Conservation (phyloP, 2,113 vertebrate genomes). For the Brachyhypopomus occidentalis region DNA sequence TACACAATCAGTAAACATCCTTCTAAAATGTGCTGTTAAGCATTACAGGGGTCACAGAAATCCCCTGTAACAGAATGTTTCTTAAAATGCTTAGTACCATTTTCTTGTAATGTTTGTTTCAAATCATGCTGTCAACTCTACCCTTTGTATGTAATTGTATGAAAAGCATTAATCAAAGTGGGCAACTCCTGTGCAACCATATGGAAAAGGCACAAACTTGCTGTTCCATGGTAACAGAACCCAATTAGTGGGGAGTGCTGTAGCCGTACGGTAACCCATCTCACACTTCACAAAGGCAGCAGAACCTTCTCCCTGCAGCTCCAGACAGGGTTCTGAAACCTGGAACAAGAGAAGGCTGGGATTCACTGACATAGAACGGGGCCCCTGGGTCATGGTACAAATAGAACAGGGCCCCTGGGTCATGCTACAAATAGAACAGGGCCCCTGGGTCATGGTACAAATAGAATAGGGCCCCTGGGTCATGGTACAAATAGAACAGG, state of each 20-base stretch:
- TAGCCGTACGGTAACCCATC: conserved; percentile 84
- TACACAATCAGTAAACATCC: too few relatives aligned
- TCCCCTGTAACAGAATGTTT: too few relatives aligned
- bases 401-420: too few relatives aligned
- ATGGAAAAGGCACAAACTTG: conserved; percentile 98
- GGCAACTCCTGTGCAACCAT: conserved; percentile 93
- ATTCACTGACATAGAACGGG: background rate
- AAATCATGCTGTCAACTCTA: conserved; percentile 56
- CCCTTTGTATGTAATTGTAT: conserved; percentile 56
- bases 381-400: too few relatives aligned
- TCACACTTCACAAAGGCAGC: conserved; percentile 23
- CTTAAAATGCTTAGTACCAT: background rate
- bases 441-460: too few relatives aligned
- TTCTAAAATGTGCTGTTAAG: too few relatives aligned
- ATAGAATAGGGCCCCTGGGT: too few relatives aligned
- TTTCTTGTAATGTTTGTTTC: conserved; percentile 44
- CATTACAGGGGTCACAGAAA: too few relatives aligned
- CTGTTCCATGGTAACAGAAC: conserved; percentile 94
- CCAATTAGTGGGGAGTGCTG: conserved; percentile 94
- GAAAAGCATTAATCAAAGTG: conserved; percentile 95
- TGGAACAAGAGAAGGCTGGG: background rate
- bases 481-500: too few relatives aligned
- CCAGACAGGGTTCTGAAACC: conserved; percentile 1
- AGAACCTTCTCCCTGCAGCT: background rate
- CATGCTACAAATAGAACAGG: too few relatives aligned